Evolutionary conservation across 2,113 vertebrate genomes (phyloP).

Genomic region (Oncorhynchus mykiss): DNA sequence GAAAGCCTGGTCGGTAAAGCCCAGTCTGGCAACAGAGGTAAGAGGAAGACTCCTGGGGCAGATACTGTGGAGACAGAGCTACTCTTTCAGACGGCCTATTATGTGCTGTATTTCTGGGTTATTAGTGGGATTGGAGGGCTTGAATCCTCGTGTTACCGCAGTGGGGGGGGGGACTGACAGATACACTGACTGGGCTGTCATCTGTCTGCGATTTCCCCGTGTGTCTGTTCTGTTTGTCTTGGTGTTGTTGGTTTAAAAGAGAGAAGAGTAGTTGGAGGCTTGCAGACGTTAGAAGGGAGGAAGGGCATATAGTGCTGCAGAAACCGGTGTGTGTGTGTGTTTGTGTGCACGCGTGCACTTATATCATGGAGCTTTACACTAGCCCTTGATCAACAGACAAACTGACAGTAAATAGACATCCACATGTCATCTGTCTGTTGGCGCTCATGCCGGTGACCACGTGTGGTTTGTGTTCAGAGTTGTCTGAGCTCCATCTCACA

Average conservation of each 20-base stretch:
- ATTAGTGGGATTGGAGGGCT: neutral
- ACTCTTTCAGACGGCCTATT: conserved; percentile 4
- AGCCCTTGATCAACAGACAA: neutral
- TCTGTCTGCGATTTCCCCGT: too few relatives aligned
- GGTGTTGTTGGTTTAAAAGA: neutral
- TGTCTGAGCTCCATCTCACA: neutral
- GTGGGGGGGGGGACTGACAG: too few relatives aligned
- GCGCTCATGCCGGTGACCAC: neutral
- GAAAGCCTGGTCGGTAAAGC: conserved; percentile 46
- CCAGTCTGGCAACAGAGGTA: conserved; percentile 72
- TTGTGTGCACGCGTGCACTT: neutral
- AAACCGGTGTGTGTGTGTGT: conserved; percentile 2
- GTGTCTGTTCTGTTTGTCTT: neutral
- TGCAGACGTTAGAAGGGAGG: neutral
- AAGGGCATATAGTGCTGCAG: neutral
- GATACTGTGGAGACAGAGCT: neutral
- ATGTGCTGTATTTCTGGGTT: conserved; percentile 26
- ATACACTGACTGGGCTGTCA: too few relatives aligned
- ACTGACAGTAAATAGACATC: neutral
- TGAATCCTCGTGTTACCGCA: too few relatives aligned
- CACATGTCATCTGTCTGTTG: neutral
- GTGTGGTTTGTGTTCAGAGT: neutral
- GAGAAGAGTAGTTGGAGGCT: too few relatives aligned
- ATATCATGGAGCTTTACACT: neutral
- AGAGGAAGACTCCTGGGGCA: conserved; percentile 42